Base-by-base conservation (phyloP, 2,113 vertebrate genomes). In the Cathartes aura region DNA sequence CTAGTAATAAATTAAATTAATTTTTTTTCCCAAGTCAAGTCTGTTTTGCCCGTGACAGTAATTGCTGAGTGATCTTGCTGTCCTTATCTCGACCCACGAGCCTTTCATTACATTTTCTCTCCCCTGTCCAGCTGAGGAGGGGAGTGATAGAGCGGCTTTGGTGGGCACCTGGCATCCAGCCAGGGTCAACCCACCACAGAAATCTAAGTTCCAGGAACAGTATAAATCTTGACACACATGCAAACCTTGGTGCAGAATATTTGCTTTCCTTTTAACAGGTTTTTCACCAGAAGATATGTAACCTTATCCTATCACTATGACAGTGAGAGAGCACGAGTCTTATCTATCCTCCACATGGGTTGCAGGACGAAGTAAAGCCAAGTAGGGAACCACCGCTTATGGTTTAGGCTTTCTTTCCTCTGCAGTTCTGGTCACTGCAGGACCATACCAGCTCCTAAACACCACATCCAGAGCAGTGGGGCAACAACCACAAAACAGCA, bases 361-460 rank as follows among this genome's bases (percentile, higher is more conserved):
- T 63, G 16, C 63, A 78, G 24, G 15, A 67, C 48, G 42, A 68
- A 66, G 22, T 19, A 74, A 14, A 48, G 2, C 17, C 38, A 68
- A 47, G 15, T 5, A 71, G 20, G 8, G 14, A 89, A 66, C 5
- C 5, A n/a, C 6, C 0, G 0, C 11, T 40, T 81, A 47, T 16
- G 14, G 24, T 48, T 75, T 58, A 72, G 29, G n/a, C 18, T 63
- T 67, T 52, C 9, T 80, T 89, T 76, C 26, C 30, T 60, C 70
- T 90, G 19, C 20, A 59, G 30, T n/a, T 76, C n/a, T 66, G 27
- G n/a, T 60, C 45, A 72, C 16, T 73, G n/a, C 16, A 79, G 60
- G 50, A 48, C 60, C 12, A 30, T 38, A 32, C 34, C 8, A 64
- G 9, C 26, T 82, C 26, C 45, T 53, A 32, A 56, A 64, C 45